Evolutionary conservation across 2,888 invertebrate genomes (phyloP), one percentile per base, ranked within the genome.

Genomic region (Ormyrus nitidulus): DNA sequence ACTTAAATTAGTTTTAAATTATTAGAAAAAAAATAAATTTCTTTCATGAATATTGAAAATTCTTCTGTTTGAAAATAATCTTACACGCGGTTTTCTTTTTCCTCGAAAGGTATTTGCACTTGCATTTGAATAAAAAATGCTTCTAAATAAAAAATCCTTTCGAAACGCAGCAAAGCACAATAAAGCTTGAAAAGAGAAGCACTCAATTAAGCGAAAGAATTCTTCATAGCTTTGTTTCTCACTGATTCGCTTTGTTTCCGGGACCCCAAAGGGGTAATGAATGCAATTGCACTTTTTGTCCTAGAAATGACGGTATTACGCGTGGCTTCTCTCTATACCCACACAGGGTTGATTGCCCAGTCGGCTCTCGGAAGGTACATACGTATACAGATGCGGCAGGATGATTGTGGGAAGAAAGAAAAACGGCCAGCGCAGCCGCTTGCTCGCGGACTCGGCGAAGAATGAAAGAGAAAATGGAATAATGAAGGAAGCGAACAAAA

Each of bases 271-370:
- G 82, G 34, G 85, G 86, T 88, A 87, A 88, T 88, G 88, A 88
- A 88, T 87, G 88, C 87, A 88, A 89, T 89, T 88, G 88, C 85
- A 86, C 84, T 89, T 89, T 88, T 89, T 88, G 88, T 88, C 87
- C 86, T 86, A 85, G 86, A 87, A 69, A 77, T 69, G 44, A 59
- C 34, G 54, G 69, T 62, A 62, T 62, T 74, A 88, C 88, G 88
- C 87, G 87, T 85, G 85, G 85, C 85, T 83, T 84, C 83, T 83
- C 83, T 85, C 85, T 34, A 34, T 34, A 34, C 34, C 70, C 68
- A 68, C 72, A 8, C 19, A 10, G 53, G 46, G 19, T 68, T 76
- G 68, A 76, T 76, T 76, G 68, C 68, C 53, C 68, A 19, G 56
- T 56, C 46, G 5, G 4, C 13, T 11, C 68, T n/a, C n/a, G 10